phyloP scores from a whole-genome alignment of 2,797 vertebrate species.

The Schizopygopsis malacanthus region DNA sequence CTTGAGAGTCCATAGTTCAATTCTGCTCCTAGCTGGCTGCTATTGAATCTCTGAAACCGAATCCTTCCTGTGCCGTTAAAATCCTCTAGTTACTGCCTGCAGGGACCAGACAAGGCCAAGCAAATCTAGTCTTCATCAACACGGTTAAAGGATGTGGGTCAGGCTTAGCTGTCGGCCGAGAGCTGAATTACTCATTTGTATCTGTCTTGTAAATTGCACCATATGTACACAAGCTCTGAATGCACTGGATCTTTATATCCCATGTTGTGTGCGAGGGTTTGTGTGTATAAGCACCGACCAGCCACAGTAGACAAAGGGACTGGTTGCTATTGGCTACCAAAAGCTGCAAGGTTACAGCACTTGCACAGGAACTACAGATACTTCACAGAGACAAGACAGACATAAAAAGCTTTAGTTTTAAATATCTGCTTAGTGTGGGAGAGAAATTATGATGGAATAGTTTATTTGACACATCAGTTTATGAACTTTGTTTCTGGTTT shows the following conservation, averaged over 20 bases:
- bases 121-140: constrained; percentile 44
- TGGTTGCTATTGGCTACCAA: constrained; percentile 49
- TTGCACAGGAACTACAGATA: constrained; percentile 32
- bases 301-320: constrained; percentile 2
- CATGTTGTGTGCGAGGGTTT: background rate
- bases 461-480: background rate
- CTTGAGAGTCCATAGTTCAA: constrained; percentile 31
- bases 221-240: constrained; percentile 21
- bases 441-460: background rate
- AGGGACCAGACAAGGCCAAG: constrained; percentile 50
- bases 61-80: constrained; percentile 40
- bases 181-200: constrained; percentile 41
- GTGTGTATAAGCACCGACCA: constrained; percentile 7
- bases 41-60: constrained; percentile 41
- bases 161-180: constrained; percentile 55
- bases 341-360: constrained; percentile 37
- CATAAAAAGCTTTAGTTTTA: background rate
- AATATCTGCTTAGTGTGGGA: background rate
- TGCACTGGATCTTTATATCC: background rate
- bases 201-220: constrained; percentile 33
- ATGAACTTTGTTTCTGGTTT: background rate
- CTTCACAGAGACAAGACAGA: constrained; percentile 10
- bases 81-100: constrained; percentile 38
- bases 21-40: constrained; percentile 20
- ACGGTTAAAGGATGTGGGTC: constrained; percentile 56